A percentile compares a stretch with the other conserved stretches of the same genome.
phyloP scores from a whole-genome alignment of 2,797 vertebrate genomes.

The Pseudochirops cupreus region DNA sequence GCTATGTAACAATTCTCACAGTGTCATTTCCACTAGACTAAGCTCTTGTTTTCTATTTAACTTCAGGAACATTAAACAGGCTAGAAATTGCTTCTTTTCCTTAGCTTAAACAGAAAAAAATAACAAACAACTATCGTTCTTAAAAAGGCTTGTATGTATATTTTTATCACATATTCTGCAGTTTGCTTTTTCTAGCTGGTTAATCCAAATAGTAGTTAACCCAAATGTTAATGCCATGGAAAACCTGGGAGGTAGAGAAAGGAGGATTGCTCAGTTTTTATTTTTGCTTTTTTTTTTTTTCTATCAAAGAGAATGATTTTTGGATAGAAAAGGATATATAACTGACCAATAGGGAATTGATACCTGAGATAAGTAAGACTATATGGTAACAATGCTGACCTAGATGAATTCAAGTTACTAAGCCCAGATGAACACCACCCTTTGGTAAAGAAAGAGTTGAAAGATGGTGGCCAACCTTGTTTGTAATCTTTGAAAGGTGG shows the following conservation, averaged over 20 bases:
- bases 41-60: background rate
- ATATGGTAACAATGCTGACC: background rate
- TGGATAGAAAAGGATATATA: background rate
- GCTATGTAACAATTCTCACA: background rate
- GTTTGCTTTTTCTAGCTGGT: background rate
- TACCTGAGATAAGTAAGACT: background rate
- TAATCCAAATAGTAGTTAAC: background rate
- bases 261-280: background rate
- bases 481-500: background rate
- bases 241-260: background rate
- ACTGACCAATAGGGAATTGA: background rate
- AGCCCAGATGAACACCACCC: background rate
- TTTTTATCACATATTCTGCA: background rate
- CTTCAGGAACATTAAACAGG: background rate
- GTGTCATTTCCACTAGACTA: background rate
- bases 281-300: background rate
- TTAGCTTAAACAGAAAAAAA: background rate
- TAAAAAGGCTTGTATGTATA: background rate
- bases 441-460: background rate
- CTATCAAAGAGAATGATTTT: background rate
- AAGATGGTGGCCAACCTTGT: background rate
- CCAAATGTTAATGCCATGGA: background rate
- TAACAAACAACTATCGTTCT: background rate
- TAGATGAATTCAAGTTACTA: background rate
- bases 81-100: background rate